A percentile compares a stretch with the other conserved stretches of the same genome.
phyloP scores from a whole-genome alignment of 1,140 invertebrate genomes.

The Anagrus nilaparvatae region DNA sequence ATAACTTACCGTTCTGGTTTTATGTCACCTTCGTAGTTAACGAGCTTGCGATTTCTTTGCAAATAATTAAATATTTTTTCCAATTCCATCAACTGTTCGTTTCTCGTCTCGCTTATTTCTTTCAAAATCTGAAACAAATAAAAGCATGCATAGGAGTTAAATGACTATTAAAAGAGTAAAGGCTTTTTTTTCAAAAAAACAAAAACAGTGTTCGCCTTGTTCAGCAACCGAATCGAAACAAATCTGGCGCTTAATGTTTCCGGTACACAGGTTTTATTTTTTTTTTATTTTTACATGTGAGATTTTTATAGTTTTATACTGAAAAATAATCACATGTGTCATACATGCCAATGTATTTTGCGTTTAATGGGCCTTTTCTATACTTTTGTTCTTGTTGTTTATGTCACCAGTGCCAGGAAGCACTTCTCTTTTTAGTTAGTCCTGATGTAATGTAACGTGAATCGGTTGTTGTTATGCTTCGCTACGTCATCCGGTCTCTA shows the following conservation, averaged over 20 bases:
- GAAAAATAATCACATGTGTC: no score
- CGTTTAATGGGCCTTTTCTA: constrained; percentile 13
- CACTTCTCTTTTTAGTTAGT: neutral
- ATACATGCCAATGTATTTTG: constrained; percentile 2
- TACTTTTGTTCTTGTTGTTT: constrained; percentile 11
- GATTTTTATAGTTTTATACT: no score
- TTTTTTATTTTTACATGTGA: no score
- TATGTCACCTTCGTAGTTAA: constrained; percentile 38
- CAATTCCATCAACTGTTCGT: constrained; percentile 50
- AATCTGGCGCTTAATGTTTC: constrained; percentile 18
- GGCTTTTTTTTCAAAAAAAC: neutral
- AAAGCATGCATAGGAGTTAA: neutral
- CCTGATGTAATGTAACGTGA: no score
- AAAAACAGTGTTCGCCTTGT: neutral
- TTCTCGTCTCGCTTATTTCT: constrained; percentile 38
- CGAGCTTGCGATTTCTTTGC: constrained; percentile 45
- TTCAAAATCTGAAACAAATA: constrained; percentile 29
- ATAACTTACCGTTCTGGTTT: no score
- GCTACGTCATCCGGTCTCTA: constrained; percentile 1
- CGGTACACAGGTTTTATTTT: constrained; percentile 12
- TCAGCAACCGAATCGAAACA: constrained; percentile 12
- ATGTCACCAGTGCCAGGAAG: constrained; percentile 10
- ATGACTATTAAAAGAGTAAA: neutral
- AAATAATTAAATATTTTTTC: constrained; percentile 53
- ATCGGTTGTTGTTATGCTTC: neutral